These are phyloP conservation scores for Australoheros scitulus DNA, from an alignment of 2,113 vertebrate species.

Conservation along the genomic window DNA sequence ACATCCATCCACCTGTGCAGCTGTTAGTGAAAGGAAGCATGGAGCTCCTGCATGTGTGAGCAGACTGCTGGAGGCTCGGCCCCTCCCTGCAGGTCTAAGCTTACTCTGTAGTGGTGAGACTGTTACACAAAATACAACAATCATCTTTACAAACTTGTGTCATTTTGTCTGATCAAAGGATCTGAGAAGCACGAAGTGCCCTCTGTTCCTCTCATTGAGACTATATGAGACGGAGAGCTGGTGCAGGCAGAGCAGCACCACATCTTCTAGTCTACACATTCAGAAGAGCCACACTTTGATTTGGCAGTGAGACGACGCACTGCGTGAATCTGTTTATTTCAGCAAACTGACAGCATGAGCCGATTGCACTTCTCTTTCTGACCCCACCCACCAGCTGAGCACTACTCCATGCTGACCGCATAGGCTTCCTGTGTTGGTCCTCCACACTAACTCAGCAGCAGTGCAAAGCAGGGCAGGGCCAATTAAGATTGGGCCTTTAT, in stretches of 20 bases:
- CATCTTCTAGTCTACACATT: neutral
- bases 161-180: neutral
- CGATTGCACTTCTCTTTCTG: too few species aligned
- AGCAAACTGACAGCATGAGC: neutral
- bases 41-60: neutral
- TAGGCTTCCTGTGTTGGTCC: neutral
- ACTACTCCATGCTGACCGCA: neutral
- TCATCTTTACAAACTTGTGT: neutral
- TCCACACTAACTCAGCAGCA: neutral
- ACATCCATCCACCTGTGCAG: neutral
- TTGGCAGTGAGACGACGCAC: neutral
- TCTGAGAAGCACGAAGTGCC: neutral
- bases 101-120: neutral
- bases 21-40: neutral
- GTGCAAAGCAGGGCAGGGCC: neutral
- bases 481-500: neutral
- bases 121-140: neutral
- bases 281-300: neutral
- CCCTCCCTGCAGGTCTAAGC: neutral
- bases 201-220: neutral
- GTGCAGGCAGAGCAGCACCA: neutral
- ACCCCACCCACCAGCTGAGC: neutral
- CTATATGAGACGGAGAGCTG: neutral
- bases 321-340: neutral
- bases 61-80: neutral